Evolutionary conservation across 35 echinoderm and acorn worm species (phyloP).

Genomic region (Heliocidaris tuberculata): DNA sequence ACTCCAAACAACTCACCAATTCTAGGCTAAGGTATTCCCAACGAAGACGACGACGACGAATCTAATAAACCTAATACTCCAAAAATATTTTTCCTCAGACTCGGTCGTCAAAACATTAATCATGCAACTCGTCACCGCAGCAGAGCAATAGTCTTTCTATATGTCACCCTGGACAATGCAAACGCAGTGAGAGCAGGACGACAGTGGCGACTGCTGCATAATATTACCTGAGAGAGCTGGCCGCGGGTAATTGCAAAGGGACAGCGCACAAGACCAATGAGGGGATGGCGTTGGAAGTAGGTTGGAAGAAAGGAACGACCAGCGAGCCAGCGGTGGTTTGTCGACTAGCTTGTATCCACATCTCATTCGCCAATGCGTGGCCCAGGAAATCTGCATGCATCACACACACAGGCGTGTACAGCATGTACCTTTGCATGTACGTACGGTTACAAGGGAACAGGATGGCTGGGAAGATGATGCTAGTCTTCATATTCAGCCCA

Average conservation of each 20-base stretch:
- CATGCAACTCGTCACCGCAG: background rate
- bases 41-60: background rate
- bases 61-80: constrained; percentile 11
- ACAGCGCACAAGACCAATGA: background rate
- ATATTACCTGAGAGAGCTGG: constrained; percentile 1
- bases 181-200: background rate
- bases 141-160: background rate
- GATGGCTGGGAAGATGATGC: background rate
- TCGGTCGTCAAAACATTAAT: constrained; percentile 8
- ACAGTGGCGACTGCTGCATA: background rate
- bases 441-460: background rate
- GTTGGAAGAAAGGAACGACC: background rate
- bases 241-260: background rate
- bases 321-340: background rate
- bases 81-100: constrained; percentile 18
- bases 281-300: background rate
- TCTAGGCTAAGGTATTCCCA: background rate
- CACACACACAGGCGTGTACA: background rate
- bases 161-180: background rate
- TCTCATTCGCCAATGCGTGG: background rate
- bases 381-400: background rate
- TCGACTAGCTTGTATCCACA: background rate
- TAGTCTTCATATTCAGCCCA: background rate
- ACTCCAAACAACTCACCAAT: background rate
- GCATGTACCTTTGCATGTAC: background rate